Conservation (phyloP, 1,140 invertebrate species). For the Drosophila setifemur region DNA sequence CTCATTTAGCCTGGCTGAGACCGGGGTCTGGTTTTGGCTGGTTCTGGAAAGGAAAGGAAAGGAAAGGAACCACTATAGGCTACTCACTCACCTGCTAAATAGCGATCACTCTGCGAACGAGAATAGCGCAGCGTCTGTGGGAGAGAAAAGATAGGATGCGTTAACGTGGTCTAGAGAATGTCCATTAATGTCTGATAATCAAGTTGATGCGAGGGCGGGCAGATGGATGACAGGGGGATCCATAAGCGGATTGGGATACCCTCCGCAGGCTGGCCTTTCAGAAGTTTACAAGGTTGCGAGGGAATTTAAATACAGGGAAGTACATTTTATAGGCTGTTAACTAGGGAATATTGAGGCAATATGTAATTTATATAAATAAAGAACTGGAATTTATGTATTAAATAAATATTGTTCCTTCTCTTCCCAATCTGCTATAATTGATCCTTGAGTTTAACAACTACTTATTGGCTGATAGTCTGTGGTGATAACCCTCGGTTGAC, state of each 20-base stretch:
- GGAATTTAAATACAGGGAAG: neutral
- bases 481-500: slow-evolving; percentile 2
- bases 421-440: no score
- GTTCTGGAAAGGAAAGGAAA: no score
- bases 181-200: slow-evolving; percentile 65
- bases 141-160: slow-evolving; percentile 14
- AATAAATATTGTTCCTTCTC: no score
- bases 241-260: slow-evolving; percentile 16
- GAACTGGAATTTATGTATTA: no score
- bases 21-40: slow-evolving; percentile 8
- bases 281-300: slow-evolving; percentile 4
- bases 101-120: slow-evolving; percentile 84
- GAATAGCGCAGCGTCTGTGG: slow-evolving; percentile 81
- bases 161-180: slow-evolving; percentile 10
- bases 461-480: no score
- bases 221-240: neutral
- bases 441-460: no score
- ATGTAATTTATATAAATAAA: no score
- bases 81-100: slow-evolving; percentile 83
- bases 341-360: no score
- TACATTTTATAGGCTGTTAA: neutral
- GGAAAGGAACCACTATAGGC: no score
- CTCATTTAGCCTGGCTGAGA: slow-evolving; percentile 59
- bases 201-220: slow-evolving; percentile 38
- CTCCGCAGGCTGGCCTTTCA: neutral